A percentile compares a stretch with the other conserved stretches of the same genome.
Conservation (phyloP, 2,797 vertebrate genomes). For the Tarsius wallacei region DNA sequence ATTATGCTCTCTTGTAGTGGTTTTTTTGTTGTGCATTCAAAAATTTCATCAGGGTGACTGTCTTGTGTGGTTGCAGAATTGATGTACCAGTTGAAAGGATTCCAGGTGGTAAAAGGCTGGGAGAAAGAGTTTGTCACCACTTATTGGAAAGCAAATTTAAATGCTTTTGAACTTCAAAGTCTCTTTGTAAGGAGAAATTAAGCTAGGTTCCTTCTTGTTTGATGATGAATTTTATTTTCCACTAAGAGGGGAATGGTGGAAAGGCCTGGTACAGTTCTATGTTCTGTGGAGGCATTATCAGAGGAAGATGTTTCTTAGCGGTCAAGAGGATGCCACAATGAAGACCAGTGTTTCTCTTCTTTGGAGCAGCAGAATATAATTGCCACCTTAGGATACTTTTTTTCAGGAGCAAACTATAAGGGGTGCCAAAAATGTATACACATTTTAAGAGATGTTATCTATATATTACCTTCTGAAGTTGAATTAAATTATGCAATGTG, state of each 20-base stretch:
- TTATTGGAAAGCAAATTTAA: conserved; percentile 54
- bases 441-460: too few relatives aligned
- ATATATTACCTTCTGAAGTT: too few relatives aligned
- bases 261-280: neutral
- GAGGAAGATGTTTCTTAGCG: neutral
- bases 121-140: conserved; percentile 42
- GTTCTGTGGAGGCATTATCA: neutral
- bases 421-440: too few relatives aligned
- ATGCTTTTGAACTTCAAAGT: conserved; percentile 79
- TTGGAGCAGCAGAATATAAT: neutral
- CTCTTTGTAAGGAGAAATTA: conserved; percentile 46
- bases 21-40: neutral
- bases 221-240: conserved; percentile 45
- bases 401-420: neutral
- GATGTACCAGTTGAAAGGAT: conserved; percentile 26
- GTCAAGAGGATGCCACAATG: neutral
- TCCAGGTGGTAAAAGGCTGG: conserved; percentile 28
- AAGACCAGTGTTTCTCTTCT: neutral
- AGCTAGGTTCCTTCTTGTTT: neutral
- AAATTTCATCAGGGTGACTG: conserved; percentile 37
- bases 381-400: neutral
- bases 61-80: neutral
- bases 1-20: neutral
- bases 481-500: too few relatives aligned
- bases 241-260: neutral